Conservation (phyloP, 2,888 invertebrate species). For the Theretra japonica region DNA sequence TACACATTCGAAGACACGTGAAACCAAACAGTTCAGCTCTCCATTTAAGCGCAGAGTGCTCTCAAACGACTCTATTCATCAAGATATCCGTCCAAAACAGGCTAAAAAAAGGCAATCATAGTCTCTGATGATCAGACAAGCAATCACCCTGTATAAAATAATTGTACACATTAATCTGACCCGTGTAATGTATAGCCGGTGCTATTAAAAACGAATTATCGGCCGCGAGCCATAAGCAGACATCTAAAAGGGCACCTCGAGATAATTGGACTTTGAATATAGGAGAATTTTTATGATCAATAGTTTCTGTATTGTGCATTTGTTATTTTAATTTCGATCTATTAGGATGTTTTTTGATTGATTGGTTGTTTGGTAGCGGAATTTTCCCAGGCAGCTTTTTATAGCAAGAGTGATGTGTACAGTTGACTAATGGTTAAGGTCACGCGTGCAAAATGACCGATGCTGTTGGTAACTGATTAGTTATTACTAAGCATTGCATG, state of each 20-base stretch:
- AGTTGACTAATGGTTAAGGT: no score
- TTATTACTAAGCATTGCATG: no score
- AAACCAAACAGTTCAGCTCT: no score
- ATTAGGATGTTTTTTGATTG: not conserved
- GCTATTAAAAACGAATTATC: conserved; percentile 32
- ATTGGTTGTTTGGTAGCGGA: no score
- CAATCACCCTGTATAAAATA: conserved; percentile 28
- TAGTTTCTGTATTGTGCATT: not conserved
- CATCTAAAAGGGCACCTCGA: not conserved
- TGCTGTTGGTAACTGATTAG: no score
- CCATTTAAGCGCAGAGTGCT: no score
- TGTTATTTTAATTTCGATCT: not conserved
- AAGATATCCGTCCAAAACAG: not conserved
- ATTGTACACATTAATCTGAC: conserved; percentile 16
- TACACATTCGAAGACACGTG: no score
- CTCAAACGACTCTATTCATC: not conserved
- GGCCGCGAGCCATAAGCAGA: conserved; percentile 6
- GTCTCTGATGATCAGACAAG: conserved; percentile 11
- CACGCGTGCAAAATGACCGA: no score
- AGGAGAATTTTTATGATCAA: conserved; percentile 8
- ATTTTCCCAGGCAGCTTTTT: no score
- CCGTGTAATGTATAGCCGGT: conserved; percentile 4
- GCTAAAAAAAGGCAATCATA: conserved; percentile 10
- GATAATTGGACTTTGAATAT: conserved; percentile 13
- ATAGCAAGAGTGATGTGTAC: no score